These are phyloP conservation scores for Sander vitreus DNA, from an alignment of 2,113 vertebrate genomes.

Conservation along the genomic window DNA sequence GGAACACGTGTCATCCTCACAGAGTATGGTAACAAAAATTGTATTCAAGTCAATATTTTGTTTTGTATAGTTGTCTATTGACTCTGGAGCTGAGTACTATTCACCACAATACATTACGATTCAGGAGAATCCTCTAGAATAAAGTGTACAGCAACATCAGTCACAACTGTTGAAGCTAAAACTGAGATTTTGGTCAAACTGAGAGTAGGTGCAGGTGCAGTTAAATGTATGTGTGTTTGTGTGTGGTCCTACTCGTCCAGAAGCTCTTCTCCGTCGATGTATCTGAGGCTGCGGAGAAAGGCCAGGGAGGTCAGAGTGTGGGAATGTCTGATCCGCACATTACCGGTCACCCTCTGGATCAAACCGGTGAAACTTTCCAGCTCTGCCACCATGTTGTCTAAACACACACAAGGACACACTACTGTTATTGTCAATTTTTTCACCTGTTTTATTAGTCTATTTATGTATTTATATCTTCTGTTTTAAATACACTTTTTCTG, in stretches of 20 bases:
- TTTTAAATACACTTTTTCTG: neutral
- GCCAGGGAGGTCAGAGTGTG: conserved; percentile 93
- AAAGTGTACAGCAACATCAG: neutral
- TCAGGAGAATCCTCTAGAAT: neutral
- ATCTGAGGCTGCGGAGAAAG: conserved; percentile 94
- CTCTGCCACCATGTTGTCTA: conserved; percentile 96
- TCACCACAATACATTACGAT: neutral
- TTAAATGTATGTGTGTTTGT: conserved; percentile 2
- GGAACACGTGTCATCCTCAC: neutral
- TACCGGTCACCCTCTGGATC: conserved; percentile 96
- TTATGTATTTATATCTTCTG: neutral
- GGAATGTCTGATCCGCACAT: conserved; percentile 94
- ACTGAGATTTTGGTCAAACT: neutral
- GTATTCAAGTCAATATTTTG: neutral
- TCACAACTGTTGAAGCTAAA: neutral
- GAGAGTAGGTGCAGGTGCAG: neutral
- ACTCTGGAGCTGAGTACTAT: neutral
- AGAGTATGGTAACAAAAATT: neutral
- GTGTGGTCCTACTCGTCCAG: conserved; percentile 87
- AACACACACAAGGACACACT: conserved; percentile 44
- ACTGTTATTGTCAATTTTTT: neutral
- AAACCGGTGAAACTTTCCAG: conserved; percentile 97
- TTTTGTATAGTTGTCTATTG: neutral
- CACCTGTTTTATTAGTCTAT: neutral
- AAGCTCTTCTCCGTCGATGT: conserved; percentile 93